A percentile compares a stretch with the other conserved stretches of the same genome.
Conservation (phyloP, 1,140 invertebrate genomes). For the Pollicipes pollicipes region DNA sequence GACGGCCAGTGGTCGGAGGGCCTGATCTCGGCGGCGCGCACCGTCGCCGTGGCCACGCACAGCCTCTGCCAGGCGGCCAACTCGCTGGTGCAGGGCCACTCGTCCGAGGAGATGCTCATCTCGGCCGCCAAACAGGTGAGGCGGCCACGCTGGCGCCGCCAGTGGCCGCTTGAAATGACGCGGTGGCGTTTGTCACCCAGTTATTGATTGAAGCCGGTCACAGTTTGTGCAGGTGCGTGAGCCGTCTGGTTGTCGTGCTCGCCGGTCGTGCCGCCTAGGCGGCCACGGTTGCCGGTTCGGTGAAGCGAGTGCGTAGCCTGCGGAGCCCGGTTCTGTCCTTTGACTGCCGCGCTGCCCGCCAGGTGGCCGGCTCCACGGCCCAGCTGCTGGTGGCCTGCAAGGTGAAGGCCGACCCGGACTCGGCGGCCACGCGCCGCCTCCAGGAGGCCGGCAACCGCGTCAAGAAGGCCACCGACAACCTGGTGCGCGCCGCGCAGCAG, state of each 20-base stretch:
- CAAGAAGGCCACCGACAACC: constrained; percentile 89
- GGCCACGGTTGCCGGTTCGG: too few species aligned
- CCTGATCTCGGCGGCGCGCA: constrained; percentile 79
- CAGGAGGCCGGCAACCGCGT: constrained; percentile 89
- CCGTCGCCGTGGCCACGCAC: constrained; percentile 93
- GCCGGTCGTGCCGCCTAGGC: too few species aligned
- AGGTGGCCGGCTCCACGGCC: constrained; percentile 91
- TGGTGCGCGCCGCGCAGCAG: constrained; percentile 84
- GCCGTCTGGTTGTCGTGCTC: too few species aligned
- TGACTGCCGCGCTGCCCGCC: too few species aligned
- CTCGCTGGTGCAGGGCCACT: constrained; percentile 81
- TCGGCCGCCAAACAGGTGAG: constrained; percentile 69
- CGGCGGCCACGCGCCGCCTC: constrained; percentile 57
- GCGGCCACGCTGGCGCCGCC: too few species aligned
- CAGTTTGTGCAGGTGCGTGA: too few species aligned
- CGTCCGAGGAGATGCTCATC: constrained; percentile 88
- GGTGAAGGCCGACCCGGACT: constrained; percentile 91
- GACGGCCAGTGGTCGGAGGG: constrained; percentile 99
- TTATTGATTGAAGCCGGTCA: too few species aligned
- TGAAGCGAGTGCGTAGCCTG: too few species aligned
- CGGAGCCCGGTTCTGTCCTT: too few species aligned
- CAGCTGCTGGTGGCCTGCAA: constrained; percentile 94
- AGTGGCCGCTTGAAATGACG: too few species aligned
- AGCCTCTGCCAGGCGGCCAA: constrained; percentile 94
- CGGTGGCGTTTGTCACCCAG: too few species aligned